These are phyloP conservation scores for Tyrannus savana DNA, from an alignment of 2,113 vertebrate genomes.

Conservation along the genomic window DNA sequence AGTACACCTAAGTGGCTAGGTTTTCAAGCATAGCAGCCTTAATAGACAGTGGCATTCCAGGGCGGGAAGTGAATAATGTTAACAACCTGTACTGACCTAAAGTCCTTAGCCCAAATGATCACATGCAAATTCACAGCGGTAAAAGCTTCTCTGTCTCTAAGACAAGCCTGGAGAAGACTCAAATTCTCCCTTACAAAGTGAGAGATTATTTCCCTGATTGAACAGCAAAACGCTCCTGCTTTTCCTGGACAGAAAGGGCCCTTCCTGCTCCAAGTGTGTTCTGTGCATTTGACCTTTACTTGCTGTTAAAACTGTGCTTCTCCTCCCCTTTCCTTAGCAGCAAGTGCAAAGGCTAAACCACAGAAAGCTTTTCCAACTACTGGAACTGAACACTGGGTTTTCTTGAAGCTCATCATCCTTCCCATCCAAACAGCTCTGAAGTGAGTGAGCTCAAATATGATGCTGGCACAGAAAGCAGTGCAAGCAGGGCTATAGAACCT, in stretches of 20 bases:
- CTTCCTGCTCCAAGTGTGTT: background rate
- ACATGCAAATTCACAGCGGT: background rate
- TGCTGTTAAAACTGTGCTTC: background rate
- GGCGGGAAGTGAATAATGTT: background rate
- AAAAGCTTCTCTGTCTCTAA: background rate
- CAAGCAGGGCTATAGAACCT: background rate
- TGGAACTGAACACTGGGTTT: background rate
- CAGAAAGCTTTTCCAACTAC: background rate
- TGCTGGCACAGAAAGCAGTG: background rate
- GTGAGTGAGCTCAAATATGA: background rate
- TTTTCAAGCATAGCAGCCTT: background rate
- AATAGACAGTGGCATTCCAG: background rate
- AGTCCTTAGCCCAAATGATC: background rate
- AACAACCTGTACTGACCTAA: background rate
- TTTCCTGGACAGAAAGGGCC: background rate
- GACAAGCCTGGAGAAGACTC: background rate
- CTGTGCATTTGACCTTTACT: background rate
- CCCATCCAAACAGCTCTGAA: background rate
- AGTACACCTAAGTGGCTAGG: background rate
- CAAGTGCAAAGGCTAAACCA: background rate
- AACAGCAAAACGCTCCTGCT: background rate
- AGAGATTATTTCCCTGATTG: background rate
- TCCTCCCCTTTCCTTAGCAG: background rate
- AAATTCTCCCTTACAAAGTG: background rate
- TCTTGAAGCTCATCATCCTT: background rate